Base-by-base conservation (phyloP, 2,797 vertebrate genomes). In the Pampus argenteus region DNA sequence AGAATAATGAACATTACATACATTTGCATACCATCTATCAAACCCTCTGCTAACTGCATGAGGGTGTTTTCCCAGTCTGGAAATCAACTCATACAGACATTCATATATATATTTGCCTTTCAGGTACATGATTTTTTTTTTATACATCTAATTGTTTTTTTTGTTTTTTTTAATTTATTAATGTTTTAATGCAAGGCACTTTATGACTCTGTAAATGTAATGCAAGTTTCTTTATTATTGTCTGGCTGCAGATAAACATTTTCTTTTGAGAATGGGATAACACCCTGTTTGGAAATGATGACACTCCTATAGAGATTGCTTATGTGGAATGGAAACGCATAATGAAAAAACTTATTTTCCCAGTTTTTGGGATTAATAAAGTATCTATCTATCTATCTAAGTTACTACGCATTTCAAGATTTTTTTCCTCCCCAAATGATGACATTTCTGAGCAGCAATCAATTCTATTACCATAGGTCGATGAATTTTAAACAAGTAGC, bases 21-120 rank as follows among this genome's bases (percentile, higher is more conserved):
- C 18, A 76, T 85, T 81, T 60, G 54, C 65, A 73, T 58, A 8
- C 17, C 47, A 58, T 81, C 57, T 47, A 66, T 78, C 80, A 75
- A 44, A 59, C 50, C 29, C 4, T 45, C 10, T 42, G 48, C 48
- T 28, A 4, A 56, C 40, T 51, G 7, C 49, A 56, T 2, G 1
- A 10, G 28, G 63, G 50, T 64, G 48, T 47, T 49, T 57, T 48
- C 28, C 2, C 36, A 26, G 40, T 25, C 25, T 63, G 29, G 29
- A 70, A 76, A 50, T n/a, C 20, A 20, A 31, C 22, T 51, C 17
- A 48, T 28, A 77, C 42, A 44, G 0, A 36, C 7, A 34, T 23
- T 36, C 7, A 31, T 7, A 23, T 14, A 20, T n/a, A 50, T 63
- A 10, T 64, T 42, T 34, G 14, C 9, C 17, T 65, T 52, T 61